Evolutionary conservation across 2,888 invertebrate genomes (phyloP).

Genomic region (Clistopyga incitator): DNA sequence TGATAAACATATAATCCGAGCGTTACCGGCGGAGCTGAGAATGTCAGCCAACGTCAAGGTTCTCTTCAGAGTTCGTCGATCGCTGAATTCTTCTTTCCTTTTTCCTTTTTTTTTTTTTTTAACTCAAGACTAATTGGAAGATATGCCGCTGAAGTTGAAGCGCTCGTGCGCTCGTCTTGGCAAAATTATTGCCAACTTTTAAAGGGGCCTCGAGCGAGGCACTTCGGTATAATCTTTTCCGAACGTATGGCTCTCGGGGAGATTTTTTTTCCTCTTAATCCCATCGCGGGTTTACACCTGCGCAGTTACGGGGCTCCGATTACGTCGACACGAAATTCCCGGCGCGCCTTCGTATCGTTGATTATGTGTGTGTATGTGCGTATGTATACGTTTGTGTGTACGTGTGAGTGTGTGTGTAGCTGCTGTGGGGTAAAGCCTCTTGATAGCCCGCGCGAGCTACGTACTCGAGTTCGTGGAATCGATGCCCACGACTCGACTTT

Average conservation of each 20-base stretch:
- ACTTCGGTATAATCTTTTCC: slow-evolving; percentile 29
- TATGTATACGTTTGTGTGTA: slow-evolving; percentile 5
- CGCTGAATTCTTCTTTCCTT: slow-evolving; percentile 39
- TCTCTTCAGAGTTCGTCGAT: slow-evolving; percentile 36
- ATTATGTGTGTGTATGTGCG: neutral
- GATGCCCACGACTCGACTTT: slow-evolving; percentile 28
- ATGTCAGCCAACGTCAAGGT: slow-evolving; percentile 34
- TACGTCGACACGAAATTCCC: slow-evolving; percentile 64
- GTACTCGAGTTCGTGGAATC: slow-evolving; percentile 46
- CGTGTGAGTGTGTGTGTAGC: neutral
- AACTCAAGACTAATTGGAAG: slow-evolving; percentile 42
- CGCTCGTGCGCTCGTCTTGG: slow-evolving; percentile 25
- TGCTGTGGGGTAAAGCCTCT: slow-evolving; percentile 33
- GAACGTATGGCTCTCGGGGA: slow-evolving; percentile 25
- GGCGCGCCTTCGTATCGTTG: slow-evolving; percentile 28
- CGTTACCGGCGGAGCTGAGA: slow-evolving; percentile 32
- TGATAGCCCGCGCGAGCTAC: slow-evolving; percentile 49
- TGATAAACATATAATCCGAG: slow-evolving; percentile 58
- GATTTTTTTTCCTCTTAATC: slow-evolving; percentile 16
- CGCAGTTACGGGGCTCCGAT: slow-evolving; percentile 58
- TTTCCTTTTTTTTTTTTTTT: slow-evolving; percentile 16
- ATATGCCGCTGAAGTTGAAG: slow-evolving; percentile 21
- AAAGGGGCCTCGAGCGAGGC: slow-evolving; percentile 24
- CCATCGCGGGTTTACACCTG: slow-evolving; percentile 51
- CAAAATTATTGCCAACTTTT: slow-evolving; percentile 48